Conservation (phyloP, 2,113 vertebrate species). For the Mormyrus lacerda region DNA sequence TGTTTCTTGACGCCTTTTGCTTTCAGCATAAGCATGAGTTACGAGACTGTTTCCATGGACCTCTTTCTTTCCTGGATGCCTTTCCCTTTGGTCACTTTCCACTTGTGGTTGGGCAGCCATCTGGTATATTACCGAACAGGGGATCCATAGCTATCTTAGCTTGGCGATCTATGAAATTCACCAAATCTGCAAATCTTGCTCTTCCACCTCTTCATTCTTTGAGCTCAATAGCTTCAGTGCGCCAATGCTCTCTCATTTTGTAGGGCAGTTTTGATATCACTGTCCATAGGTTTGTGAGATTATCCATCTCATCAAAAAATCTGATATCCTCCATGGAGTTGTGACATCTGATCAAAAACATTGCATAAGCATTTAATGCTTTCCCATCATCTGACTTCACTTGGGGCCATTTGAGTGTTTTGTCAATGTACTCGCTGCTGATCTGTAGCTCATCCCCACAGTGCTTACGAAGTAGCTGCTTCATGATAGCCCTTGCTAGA, state of each 20-base stretch:
- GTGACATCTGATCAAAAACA: neutral
- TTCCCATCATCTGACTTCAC: slow-evolving; percentile 24
- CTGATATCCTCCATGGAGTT: neutral
- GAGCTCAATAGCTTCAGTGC: neutral
- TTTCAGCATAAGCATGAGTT: no score
- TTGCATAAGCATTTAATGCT: neutral
- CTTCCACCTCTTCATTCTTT: neutral
- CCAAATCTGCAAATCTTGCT: neutral
- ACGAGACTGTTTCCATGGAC: no score
- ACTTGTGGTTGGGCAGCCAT: no score
- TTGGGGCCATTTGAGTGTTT: slow-evolving; percentile 9
- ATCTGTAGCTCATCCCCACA: slow-evolving; percentile 17
- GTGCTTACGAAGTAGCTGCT: neutral
- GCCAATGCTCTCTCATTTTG: neutral
- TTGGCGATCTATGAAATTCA: neutral
- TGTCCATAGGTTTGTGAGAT: neutral
- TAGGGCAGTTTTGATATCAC: neutral
- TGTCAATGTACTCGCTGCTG: slow-evolving; percentile 9
- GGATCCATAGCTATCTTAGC: neutral
- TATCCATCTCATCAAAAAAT: neutral
- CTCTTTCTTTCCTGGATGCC: no score
- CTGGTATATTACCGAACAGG: neutral
- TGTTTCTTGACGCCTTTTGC: no score
- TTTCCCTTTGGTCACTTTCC: no score
- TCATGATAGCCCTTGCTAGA: slow-evolving; percentile 11